These are phyloP conservation scores for Metopia argyrocephala DNA, from an alignment of 2,888 invertebrate genomes.

Conservation along the genomic window DNA sequence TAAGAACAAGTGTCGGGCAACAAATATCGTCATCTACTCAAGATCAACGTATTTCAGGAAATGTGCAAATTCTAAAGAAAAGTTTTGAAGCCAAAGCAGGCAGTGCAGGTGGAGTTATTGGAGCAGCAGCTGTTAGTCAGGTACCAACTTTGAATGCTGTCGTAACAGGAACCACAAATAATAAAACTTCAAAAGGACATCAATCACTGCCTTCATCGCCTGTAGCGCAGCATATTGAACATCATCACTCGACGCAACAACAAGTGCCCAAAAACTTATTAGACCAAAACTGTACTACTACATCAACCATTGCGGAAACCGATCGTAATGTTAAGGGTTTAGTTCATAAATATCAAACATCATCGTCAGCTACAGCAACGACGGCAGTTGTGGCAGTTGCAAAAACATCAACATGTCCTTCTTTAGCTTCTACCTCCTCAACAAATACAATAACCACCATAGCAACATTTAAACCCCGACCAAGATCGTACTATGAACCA, in stretches of 20 bases:
- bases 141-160: conserved; percentile 24
- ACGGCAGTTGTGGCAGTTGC: conserved; percentile 52
- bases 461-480: conserved; percentile 70
- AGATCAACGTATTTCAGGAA: conserved; percentile 81
- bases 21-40: conserved; percentile 68
- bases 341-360: conserved; percentile 86
- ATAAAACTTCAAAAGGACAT: conserved; percentile 75
- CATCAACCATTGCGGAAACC: conserved; percentile 76
- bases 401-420: conserved; percentile 55
- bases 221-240: conserved; percentile 79
- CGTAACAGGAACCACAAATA: conserved; percentile 22
- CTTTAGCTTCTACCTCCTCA: conserved; percentile 69
- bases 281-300: conserved; percentile 62
- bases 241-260: conserved; percentile 71
- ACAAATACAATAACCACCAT: conserved; percentile 69
- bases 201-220: conserved; percentile 83
- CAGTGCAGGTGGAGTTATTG: conserved; percentile 51
- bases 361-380: conserved; percentile 71
- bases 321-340: conserved; percentile 86
- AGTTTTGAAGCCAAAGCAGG: conserved; percentile 89
- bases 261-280: conserved; percentile 49
- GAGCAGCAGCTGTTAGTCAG: conserved; percentile 61
- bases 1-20: conserved; percentile 65
- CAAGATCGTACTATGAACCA: conserved; percentile 77
- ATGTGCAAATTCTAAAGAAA: conserved; percentile 91